Conservation (phyloP, 2,113 vertebrate genomes). For the Butastur rufipennis region DNA sequence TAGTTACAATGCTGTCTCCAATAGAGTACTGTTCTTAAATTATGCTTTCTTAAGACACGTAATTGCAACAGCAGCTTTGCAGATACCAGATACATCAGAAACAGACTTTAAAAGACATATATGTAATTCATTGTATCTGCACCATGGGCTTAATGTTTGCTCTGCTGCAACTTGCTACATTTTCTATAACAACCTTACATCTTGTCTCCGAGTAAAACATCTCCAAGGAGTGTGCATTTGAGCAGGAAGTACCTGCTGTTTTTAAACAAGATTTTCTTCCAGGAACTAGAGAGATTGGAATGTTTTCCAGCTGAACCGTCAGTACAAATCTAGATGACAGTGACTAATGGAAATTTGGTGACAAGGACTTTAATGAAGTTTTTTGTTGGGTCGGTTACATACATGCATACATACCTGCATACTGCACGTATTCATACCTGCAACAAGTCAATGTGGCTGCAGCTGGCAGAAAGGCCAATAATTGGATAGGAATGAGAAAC, state of each 20-base stretch:
- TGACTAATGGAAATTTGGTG: not conserved
- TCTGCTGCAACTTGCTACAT: not conserved
- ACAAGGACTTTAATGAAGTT: not conserved
- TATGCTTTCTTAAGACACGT: not conserved
- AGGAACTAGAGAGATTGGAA: not conserved
- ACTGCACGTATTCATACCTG: fast-evolving
- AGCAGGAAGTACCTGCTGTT: not conserved
- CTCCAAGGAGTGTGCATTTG: not conserved
- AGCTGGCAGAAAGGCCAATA: not conserved
- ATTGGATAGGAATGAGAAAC: not conserved
- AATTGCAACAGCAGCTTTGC: not conserved
- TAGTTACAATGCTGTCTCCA: not conserved
- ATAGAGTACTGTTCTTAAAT: not conserved
- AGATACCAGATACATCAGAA: not conserved
- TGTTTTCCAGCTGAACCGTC: not conserved
- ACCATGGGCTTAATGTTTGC: not conserved
- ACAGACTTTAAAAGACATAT: not conserved
- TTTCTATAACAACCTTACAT: not conserved
- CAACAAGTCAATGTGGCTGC: fast-evolving
- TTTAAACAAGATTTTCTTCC: not conserved
- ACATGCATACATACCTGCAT: not conserved
- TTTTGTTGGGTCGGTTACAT: not conserved
- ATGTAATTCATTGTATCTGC: not conserved
- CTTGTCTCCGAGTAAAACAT: fast-evolving
- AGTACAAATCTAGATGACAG: not conserved